Evolutionary conservation across 2,888 invertebrate genomes (phyloP).

Genomic region (Baccha elongata): DNA sequence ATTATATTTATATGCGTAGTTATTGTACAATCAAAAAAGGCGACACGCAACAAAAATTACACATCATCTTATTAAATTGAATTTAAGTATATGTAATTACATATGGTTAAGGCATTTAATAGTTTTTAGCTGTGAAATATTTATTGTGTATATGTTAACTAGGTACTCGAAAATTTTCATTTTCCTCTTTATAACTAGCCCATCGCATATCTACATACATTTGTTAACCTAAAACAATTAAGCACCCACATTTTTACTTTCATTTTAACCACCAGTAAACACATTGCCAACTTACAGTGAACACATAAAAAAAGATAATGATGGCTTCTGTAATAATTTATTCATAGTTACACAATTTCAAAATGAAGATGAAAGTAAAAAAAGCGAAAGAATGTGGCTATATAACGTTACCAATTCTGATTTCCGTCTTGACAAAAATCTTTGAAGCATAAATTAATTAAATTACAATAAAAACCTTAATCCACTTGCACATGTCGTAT

Average conservation of each 20-base stretch:
- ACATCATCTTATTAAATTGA: no score
- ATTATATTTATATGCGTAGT: no score
- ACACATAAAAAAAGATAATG: not conserved
- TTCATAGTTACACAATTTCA: slow-evolving; percentile 11
- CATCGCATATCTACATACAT: not conserved
- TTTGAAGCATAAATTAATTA: not conserved
- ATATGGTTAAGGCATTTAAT: no score
- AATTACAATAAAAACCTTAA: not conserved
- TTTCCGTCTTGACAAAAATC: slow-evolving; percentile 3
- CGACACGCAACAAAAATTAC: no score
- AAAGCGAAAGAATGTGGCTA: not conserved
- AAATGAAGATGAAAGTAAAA: slow-evolving; percentile 18
- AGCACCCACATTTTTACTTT: slow-evolving; percentile 3
- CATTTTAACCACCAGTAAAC: not conserved
- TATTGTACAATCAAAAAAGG: no score
- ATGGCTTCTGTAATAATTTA: not conserved
- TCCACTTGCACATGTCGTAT: not conserved
- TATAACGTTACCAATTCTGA: slow-evolving; percentile 4
- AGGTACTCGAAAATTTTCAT: no score
- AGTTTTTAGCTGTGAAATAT: no score
- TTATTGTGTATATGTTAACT: no score
- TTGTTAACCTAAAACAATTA: slow-evolving; percentile 8
- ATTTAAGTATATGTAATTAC: no score
- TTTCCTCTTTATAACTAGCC: no score
- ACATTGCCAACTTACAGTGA: not conserved